These are phyloP conservation scores for Petrophora chlorosata DNA, from an alignment of 2,888 invertebrate species.

Conservation along the genomic window DNA sequence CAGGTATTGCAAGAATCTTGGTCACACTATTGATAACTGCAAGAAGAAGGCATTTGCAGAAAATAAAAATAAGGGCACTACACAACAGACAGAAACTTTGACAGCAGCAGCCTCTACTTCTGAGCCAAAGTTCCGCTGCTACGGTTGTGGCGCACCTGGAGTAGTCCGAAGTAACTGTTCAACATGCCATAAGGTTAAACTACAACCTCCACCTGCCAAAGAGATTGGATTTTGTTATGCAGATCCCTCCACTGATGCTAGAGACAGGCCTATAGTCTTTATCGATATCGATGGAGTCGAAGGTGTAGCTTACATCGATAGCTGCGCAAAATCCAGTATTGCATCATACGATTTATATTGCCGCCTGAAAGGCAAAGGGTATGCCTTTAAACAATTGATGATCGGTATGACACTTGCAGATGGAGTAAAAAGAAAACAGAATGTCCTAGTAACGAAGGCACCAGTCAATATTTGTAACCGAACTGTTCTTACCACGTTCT, in stretches of 20 bases:
- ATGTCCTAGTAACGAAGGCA: background rate
- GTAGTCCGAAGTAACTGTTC: background rate
- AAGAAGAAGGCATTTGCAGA: too few relatives aligned
- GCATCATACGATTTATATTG: background rate
- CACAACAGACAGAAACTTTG: background rate
- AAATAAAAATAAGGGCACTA: too few relatives aligned
- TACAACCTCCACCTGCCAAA: background rate
- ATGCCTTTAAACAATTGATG: background rate
- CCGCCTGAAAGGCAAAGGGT: background rate
- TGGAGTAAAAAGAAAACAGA: background rate
- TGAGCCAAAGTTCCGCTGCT: background rate
- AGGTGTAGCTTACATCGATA: background rate
- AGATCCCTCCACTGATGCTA: background rate
- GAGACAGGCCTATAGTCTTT: background rate
- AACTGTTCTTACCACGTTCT: background rate
- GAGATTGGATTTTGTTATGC: background rate
- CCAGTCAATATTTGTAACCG: background rate
- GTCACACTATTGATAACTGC: background rate
- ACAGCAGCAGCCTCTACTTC: background rate
- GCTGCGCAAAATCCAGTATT: background rate
- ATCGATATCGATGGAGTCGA: background rate
- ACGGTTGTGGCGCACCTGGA: background rate
- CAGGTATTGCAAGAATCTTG: background rate
- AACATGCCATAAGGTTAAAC: background rate
- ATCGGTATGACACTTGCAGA: background rate